Base-by-base conservation (phyloP, 2,797 vertebrate genomes). In the Yasuhikotakia modesta region DNA sequence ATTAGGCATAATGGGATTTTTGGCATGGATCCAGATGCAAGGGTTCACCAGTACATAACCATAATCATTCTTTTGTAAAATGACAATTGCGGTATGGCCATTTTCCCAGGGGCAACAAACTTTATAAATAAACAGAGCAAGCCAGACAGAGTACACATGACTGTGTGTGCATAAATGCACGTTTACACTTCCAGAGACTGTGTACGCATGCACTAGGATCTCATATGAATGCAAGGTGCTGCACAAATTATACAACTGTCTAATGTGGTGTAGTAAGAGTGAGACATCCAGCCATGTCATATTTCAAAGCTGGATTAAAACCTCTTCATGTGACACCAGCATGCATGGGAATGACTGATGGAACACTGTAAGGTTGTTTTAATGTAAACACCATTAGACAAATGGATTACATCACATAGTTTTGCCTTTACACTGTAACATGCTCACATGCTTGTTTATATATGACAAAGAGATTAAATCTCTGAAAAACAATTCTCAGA, bases 321-420 rank as follows among this genome's bases (percentile, higher is more conserved):
- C 43, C 55, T 77, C 55, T 61, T 55, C 16, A 21, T 63, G 57
- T 53, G 70, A 65, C 13, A 80, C 76, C 63, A 76, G 22, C 60
- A 80, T 77, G 73, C 52, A 70, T 52, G 71, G 86, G 82, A 64
- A 53, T 71, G 48, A 71, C 68, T 71, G 21, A 64, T 45, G 43
- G 46, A 45, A 21, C 57, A 53, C 46, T 5, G 3, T 13, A 65
- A 16, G 55, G 22, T 19, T 65, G 58, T n/a, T 78, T 48, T 55
- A 79, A 75, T 35, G 65, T 73, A 86, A 87, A 84, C 87, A 75
- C 76, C 83, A 81, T 82, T 85, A 82, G 80, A 85, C 81, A 84
- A 83, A 78, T 21, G 58, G 78, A 85, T 79, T 35, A 52, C 22
- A 50, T 68, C 46, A 60, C 45, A 27, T 45, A 21, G 35, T 27